These are phyloP conservation scores for Papio anubis DNA, from an alignment of 2,113 vertebrate genomes.

Conservation along the genomic window DNA sequence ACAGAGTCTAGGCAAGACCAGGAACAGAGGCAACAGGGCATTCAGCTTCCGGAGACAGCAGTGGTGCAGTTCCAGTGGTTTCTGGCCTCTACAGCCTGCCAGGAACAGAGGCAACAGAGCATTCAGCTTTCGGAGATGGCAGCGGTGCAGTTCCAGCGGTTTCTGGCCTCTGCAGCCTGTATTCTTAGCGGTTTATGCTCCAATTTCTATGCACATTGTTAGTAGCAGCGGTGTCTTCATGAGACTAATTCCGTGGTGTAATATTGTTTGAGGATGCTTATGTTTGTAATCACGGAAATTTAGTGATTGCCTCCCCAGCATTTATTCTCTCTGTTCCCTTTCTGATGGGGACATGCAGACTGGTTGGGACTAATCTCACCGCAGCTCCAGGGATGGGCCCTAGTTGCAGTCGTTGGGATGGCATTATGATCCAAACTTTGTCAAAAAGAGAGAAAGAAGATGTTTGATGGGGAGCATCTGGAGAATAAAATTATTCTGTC, in stretches of 20 bases:
- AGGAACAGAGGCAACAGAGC: neutral
- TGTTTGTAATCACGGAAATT: neutral
- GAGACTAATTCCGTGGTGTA: neutral
- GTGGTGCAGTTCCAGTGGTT: neutral
- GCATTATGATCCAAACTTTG: neutral
- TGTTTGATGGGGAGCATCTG: neutral
- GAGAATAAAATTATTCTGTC: neutral
- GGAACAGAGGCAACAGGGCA: neutral
- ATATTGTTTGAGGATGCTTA: neutral
- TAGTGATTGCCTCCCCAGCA: neutral
- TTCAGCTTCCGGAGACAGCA: neutral
- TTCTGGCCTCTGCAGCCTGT: neutral
- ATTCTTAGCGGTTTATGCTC: neutral
- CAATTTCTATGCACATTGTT: neutral
- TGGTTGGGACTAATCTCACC: neutral
- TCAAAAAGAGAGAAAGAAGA: neutral
- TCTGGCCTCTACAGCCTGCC: neutral
- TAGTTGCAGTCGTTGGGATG: neutral
- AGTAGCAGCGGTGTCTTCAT: neutral
- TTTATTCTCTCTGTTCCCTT: neutral
- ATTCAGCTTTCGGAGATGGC: neutral
- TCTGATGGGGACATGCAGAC: neutral
- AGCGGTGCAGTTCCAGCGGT: neutral
- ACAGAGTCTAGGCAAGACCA: neutral
- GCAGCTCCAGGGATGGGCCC: neutral